Evolutionary conservation across 2,888 invertebrate species (phyloP), one percentile per base, ranked within the genome.

Genomic region (Tachina lurida): DNA sequence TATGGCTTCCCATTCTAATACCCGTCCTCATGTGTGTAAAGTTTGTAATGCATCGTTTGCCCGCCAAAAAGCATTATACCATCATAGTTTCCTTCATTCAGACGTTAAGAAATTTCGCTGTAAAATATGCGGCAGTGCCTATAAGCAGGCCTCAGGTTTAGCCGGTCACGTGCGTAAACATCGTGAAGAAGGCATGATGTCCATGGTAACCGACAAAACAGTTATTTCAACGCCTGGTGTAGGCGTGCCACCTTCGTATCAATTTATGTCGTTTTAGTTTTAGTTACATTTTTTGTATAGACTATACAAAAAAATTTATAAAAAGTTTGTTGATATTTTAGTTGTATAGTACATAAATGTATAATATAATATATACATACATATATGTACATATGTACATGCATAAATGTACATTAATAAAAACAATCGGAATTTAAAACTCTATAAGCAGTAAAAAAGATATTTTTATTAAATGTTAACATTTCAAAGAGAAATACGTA

Each of bases 141-240:
- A 90, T 74, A 89, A 90, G 7, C 91, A 91, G 77, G 88, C 88
- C 41, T 89, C 90, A 9, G 92, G 92, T 0, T 87, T 90, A 15
- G 89, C 89, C 13, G 89, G 89, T 0, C 91, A 91, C 75, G 90
- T 89, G 90, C 88, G 89, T 22, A 83, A 88, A 39, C 88, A 88
- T 79, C 82, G 84, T 10, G 88, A 88, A 52, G 86, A 87, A 31
- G 87, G 84, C 19, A 86, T 86, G 86, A 86, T 86, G 86, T 86
- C 85, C 22, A 79, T 86, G 85, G 7, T 86, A 52, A 83, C 86
- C 13, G 86, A 86, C 8, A 60, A 67, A n/a, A 15, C 71, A 9
- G 17, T 41, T 43, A 47, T 74, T 31, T 12, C 62, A 3, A 19
- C 81, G 15, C 47, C 73, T n/a, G 13, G 70, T 0, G 22, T 84